These are phyloP conservation scores for Drosophila sordidula DNA, from an alignment of 2,888 invertebrate species.

Conservation along the genomic window DNA sequence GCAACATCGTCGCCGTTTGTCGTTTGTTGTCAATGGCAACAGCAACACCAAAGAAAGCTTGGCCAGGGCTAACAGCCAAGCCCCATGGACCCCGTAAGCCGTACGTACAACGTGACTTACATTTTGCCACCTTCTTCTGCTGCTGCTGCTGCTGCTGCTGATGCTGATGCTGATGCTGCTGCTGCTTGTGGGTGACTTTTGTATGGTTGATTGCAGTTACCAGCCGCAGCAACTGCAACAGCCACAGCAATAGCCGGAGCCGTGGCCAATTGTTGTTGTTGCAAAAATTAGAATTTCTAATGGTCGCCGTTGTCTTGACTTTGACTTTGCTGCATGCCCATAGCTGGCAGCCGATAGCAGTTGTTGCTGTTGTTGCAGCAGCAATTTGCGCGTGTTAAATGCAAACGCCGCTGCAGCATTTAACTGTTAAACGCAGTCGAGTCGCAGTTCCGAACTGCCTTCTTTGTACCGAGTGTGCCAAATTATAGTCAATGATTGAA, in stretches of 20 bases:
- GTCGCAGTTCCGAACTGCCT: slow-evolving; percentile 20
- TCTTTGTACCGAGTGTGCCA: slow-evolving; percentile 62
- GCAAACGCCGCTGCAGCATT: slow-evolving; percentile 73
- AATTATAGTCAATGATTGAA: slow-evolving; percentile 80
- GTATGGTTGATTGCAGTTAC: slow-evolving; percentile 64
- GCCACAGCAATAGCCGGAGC: slow-evolving; percentile 8
- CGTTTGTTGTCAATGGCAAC: slow-evolving; percentile 66
- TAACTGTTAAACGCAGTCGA: slow-evolving; percentile 68
- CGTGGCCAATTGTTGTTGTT: slow-evolving; percentile 43
- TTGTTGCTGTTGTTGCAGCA: slow-evolving; percentile 40
- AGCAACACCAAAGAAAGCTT: slow-evolving; percentile 68
- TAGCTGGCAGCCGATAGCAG: slow-evolving; percentile 27
- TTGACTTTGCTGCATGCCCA: slow-evolving; percentile 53
- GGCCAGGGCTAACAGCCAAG: slow-evolving; percentile 44
- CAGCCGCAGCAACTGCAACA: slow-evolving; percentile 15
- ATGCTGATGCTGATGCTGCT: slow-evolving; percentile 35
- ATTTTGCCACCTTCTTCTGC: slow-evolving; percentile 76
- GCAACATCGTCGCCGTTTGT: slow-evolving; percentile 44
- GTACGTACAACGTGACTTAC: slow-evolving; percentile 74
- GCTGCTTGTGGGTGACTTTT: slow-evolving; percentile 71
- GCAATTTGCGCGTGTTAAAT: slow-evolving; percentile 80
- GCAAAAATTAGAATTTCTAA: slow-evolving; percentile 78
- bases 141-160: slow-evolving; percentile 44
- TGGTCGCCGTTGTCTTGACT: slow-evolving; percentile 62
- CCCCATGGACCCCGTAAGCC: slow-evolving; percentile 33